Percentiles rank a stretch among this genome's conserved stretches.
Conservation (phyloP, 1,140 invertebrate species). For the Araneus ventricosus region DNA sequence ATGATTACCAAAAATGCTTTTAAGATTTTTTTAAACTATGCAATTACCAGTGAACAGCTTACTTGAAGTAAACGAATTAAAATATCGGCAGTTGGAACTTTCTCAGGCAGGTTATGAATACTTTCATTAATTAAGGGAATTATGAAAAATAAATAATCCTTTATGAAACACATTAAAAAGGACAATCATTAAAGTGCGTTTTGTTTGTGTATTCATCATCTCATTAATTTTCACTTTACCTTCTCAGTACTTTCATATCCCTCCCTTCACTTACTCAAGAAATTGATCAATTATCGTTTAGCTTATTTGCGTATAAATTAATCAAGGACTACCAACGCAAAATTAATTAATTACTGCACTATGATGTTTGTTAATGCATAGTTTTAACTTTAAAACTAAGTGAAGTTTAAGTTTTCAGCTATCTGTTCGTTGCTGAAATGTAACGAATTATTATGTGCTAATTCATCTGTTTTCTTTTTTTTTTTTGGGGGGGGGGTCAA, state of each 20-base stretch:
- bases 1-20: no score
- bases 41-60: no score
- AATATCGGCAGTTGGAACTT: background rate
- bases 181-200: background rate
- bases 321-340: background rate
- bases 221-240: background rate
- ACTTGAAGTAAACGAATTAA: background rate
- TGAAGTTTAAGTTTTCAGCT: background rate
- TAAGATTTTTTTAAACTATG: no score
- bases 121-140: constrained; percentile 9
- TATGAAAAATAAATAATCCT: background rate
- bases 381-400: background rate
- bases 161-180: background rate
- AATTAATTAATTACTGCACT: background rate
- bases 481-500: background rate
- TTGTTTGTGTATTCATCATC: background rate
- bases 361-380: background rate
- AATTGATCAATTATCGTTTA: background rate
- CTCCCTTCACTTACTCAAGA: background rate
- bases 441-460: background rate
- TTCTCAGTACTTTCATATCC: background rate
- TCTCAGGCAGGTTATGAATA: background rate
- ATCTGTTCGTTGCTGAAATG: background rate
- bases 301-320: background rate
- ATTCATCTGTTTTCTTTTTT: background rate